Evolutionary conservation across 2,797 vertebrate genomes (phyloP).

Genomic region (Xiphorhynchus erythropygius): DNA sequence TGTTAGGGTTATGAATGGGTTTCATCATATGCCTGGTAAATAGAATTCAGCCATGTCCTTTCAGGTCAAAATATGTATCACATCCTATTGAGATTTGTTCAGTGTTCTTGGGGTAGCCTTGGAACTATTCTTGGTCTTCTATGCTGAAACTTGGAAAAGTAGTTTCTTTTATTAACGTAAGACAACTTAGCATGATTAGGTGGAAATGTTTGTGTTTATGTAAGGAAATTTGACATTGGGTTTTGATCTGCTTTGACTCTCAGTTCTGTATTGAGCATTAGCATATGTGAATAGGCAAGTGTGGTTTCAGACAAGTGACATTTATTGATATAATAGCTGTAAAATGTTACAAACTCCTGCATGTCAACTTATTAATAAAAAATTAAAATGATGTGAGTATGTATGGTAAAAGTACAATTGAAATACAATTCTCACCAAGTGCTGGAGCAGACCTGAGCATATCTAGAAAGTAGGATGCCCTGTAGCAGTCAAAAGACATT

Average conservation of each 20-base stretch:
- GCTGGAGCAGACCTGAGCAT: constrained; percentile 14
- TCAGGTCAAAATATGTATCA: not conserved
- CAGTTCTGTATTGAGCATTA: not conserved
- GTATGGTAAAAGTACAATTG: not conserved
- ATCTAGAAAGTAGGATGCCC: constrained; percentile 30
- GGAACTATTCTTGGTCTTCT: not conserved
- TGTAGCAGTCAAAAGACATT: constrained; percentile 15
- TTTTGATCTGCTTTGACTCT: not conserved
- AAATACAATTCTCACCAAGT: constrained; percentile 12
- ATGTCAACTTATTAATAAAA: not conserved
- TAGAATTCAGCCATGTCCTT: not conserved
- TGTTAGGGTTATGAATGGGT: not conserved
- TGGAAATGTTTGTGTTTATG: not conserved
- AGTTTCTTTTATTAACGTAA: not conserved
- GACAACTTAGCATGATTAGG: not conserved
- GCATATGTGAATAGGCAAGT: not conserved
- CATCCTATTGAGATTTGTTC: not conserved
- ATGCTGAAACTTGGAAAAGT: not conserved
- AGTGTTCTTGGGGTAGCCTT: not conserved
- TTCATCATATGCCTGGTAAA: not conserved
- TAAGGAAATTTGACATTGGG: not conserved
- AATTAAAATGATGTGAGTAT: not conserved
- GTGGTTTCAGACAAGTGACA: not conserved
- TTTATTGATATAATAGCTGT: not conserved
- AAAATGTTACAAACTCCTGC: not conserved